Base-by-base conservation (phyloP, 1,140 invertebrate genomes). In the Brachionus rotundiformis region DNA sequence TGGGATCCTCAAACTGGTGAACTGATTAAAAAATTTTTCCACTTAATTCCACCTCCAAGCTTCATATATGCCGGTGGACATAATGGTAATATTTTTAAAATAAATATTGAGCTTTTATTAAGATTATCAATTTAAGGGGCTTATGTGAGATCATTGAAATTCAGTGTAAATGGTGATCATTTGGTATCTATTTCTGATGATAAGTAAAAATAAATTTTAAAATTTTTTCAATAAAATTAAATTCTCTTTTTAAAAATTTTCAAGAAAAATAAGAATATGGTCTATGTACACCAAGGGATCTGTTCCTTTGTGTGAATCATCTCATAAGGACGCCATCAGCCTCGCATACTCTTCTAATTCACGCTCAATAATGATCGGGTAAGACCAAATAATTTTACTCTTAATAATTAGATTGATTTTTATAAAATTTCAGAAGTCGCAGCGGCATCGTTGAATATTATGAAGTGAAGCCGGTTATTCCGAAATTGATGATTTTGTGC, bases 41-140 rank as follows among this genome's bases (percentile, higher is more conserved):
- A 91, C 84, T 82, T 90, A 76, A 86, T 87, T 81, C 90, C 90
- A 6, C 86, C 88, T 10, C 90, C 90, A 13, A 85, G 88, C n/a
- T 85, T 87, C 2, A 91, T 91, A 63, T 91, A 87, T 86, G 90
- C 90, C 31, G 87, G 88, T 59, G 90, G 90, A 25, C 88, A 87
- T 6, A 91, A 91, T 84, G 89, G 87, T 63, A 63, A n/a, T 16
- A 7, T 63, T 63, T 63, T 33, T 29, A 63, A 31, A n/a, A 63
- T 7, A 63, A 63, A 3, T 11, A 31, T 29, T 11, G 13, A 11
- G n/a, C 8, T 19, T 29, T n/a, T 31, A 16, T 63, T 63, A n/a
- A 31, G 7, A 5, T 63, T 63, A 7, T 63, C 29, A 11, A 29
- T 2, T n/a, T 63, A 63, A n/a, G 61, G 63, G 41, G 86, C 88